These are phyloP conservation scores for Napeogenes inachia DNA, from an alignment of 2,888 invertebrate species.

Conservation along the genomic window DNA sequence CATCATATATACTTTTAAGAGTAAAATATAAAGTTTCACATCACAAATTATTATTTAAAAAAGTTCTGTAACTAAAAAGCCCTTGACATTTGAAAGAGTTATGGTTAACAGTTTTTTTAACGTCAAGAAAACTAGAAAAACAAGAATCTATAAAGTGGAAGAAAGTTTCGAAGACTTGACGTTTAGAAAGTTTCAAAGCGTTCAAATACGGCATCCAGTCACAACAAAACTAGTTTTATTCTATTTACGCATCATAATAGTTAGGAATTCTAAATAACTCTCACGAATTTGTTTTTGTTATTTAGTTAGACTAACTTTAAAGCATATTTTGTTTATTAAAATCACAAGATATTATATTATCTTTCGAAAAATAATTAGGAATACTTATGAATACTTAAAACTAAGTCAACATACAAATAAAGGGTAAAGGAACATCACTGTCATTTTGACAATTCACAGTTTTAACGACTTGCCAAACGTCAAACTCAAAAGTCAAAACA, in stretches of 20 bases:
- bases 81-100: constrained; percentile 13
- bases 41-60: constrained; percentile 4
- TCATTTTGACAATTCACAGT: background rate
- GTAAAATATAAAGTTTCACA: constrained; percentile 12
- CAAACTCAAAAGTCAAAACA: constrained; percentile 3
- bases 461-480: background rate
- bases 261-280: background rate
- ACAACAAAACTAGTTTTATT: constrained; percentile 34
- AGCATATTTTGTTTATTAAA: too few relatives aligned
- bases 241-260: constrained; percentile 25
- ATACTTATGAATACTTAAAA: too few relatives aligned
- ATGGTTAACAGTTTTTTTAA: constrained; percentile 20
- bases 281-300: background rate
- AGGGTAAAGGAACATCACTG: background rate
- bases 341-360: too few relatives aligned
- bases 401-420: too few relatives aligned
- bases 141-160: constrained; percentile 49
- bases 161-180: constrained; percentile 68
- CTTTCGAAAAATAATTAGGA: too few relatives aligned
- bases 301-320: background rate
- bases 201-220: constrained; percentile 38
- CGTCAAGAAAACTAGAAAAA: constrained; percentile 62
- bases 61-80: constrained; percentile 13
- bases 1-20: constrained; percentile 48
- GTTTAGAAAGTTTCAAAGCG: constrained; percentile 62